Percentiles rank a stretch among this genome's conserved stretches.
Conservation (phyloP, 1,140 invertebrate genomes). For the Drosophila teissieri region DNA sequence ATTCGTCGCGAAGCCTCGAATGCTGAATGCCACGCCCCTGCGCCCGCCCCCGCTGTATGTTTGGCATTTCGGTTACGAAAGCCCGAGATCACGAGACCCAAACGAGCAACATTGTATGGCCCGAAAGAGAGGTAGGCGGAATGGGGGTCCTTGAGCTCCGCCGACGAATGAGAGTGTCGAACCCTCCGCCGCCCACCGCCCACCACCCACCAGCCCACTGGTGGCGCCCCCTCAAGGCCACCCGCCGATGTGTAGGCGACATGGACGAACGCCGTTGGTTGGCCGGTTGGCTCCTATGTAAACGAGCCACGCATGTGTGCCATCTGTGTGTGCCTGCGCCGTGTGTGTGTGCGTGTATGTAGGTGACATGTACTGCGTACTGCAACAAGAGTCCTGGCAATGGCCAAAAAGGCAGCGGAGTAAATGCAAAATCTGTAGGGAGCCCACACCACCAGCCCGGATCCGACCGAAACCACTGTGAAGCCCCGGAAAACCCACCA, state of each 20-base stretch:
- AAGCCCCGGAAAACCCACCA: constrained; percentile 1
- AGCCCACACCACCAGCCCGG: constrained; percentile 32
- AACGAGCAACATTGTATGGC: constrained; percentile 77
- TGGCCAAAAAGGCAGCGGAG: constrained; percentile 75
- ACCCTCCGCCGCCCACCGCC: constrained; percentile 43
- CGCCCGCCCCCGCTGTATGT: not conserved
- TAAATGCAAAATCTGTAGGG: constrained; percentile 79
- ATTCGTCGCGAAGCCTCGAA: constrained; percentile 47
- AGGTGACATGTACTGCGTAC: constrained; percentile 79
- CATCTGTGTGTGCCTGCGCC: constrained; percentile 6
- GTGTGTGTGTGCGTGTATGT: constrained; percentile 51
- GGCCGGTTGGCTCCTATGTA: constrained; percentile 72
- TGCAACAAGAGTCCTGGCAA: constrained; percentile 63
- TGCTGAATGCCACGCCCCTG: constrained; percentile 12
- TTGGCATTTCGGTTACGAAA: constrained; percentile 62
- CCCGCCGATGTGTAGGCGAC: constrained; percentile 68
- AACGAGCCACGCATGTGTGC: constrained; percentile 65
- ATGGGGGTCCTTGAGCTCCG: constrained; percentile 57
- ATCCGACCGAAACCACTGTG: not conserved
- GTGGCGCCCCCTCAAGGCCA: constrained; percentile 14
- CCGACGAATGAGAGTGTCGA: constrained; percentile 77
- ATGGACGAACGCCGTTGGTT: constrained; percentile 67
- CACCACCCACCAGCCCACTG: not conserved
- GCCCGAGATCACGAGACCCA: constrained; percentile 58
- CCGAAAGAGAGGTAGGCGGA: constrained; percentile 19